Base-by-base conservation (phyloP, 2,888 invertebrate species). In the Neoascia interrupta region DNA sequence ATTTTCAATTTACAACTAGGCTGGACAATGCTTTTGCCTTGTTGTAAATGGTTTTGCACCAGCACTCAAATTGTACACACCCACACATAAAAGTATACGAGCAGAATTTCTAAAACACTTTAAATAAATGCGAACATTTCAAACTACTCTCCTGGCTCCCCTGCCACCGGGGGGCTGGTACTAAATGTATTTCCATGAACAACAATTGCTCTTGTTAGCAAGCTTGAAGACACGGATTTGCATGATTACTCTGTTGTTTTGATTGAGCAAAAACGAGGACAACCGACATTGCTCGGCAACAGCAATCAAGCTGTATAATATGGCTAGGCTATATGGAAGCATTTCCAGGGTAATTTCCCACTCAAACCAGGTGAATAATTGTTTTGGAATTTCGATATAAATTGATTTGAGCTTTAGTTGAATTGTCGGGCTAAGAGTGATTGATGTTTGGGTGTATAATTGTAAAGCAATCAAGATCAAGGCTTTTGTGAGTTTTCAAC, bases 211-310 rank as follows among this genome's bases (percentile, higher is more conserved):
- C 61, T 54, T 70, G 70, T 70, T 61, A 70, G 70, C 53, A 61
- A 53, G 53, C 53, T 70, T 28, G 61, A 53, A 53, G 54, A 72
- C 45, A 76, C 58, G 54, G 54, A 73, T 79, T 79, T 79, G 79
- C 79, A 79, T 79, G 79, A 79, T 79, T 79, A 79, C 66, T 64
- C 43, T 58, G 41, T 66, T 79, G 72, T 73, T 73, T 51, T 68
- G 79, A 79, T 79, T 79, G 61, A 60, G 56, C 73, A 49, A 45
- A 61, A 79, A 73, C 47, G 36, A 60, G 66, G 36, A 66, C 79
- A 28, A 49, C 54, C 43, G 21, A 54, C 54, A 43, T 4, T n/a
- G 60, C 26, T 37, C n/a, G 18, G 45, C 58, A 6, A 61, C 54
- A 53, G 41, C 66, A 79, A 66, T 73, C 60, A 72, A 54, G 72